Base-by-base conservation (phyloP, 2,113 vertebrate genomes). In the Pontoporia blainvillei region DNA sequence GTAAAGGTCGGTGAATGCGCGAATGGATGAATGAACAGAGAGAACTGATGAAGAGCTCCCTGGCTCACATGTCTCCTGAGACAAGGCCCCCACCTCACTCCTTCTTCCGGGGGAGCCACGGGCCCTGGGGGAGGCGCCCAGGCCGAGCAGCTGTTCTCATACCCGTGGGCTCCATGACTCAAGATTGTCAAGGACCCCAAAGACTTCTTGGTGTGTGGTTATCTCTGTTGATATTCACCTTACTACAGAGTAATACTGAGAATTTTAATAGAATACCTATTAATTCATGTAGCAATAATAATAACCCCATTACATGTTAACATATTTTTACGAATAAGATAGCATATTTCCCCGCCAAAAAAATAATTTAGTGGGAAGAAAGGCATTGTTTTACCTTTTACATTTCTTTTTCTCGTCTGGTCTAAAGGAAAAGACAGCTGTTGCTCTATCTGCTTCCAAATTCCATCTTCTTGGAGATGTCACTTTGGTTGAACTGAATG, bases 121-220 rank as follows among this genome's bases (percentile, higher is more conserved):
- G 57, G 21, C 21, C 92, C 4, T 0, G 41, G 0, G 21, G 54
- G 54, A 49, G 3, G 4, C 0, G 1, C 1, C 20, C 6, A 5
- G 5, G 69, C 59, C 21, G 12, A 41, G 21, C 82, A 52, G 23
- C 0, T 0, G n/a, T n/a, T 49, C 64, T 79, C 44, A 25, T 2
- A 6, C 54, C 4, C 3, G 2, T 5, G 9, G 44, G 17, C 3
- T 17, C 5, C 20, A 3, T 66, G 31, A 36, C 11, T 39, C 23
- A 46, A 23, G 41, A 13, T 18, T 17, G 17, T 3, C 21, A 46
- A 36, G 46, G 41, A 44, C 17, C 54, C 54, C 27, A 2, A 6
- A 10, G 20, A 44, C 8, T 13, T 17, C n/a, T 29, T 23, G 71
- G 12, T 14, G 41, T 21, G 54, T 34, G 13, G 2, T 6, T 13